These are phyloP conservation scores for Turdus rufiventris DNA, from an alignment of 2,113 vertebrate species.

Conservation along the genomic window DNA sequence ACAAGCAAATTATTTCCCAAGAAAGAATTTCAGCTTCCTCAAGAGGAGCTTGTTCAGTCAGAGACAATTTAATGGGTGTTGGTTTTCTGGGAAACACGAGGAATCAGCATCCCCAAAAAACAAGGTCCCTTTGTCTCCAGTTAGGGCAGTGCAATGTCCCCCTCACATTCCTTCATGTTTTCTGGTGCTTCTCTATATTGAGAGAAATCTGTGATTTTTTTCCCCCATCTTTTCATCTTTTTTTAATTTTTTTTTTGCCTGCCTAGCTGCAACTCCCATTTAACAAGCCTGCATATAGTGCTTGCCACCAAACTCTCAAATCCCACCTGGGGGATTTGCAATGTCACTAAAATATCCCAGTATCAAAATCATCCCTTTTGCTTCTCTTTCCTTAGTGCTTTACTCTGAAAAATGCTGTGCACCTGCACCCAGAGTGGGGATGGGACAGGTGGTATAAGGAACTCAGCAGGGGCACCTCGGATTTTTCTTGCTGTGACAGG, in stretches of 20 bases:
- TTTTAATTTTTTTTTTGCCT: not conserved
- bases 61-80: not conserved
- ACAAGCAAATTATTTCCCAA: not conserved
- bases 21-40: not conserved
- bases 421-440: not conserved
- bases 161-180: not conserved
- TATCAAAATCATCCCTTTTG: not conserved
- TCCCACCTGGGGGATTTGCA: not conserved
- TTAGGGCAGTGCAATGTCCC: not conserved
- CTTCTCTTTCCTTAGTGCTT: fast-evolving
- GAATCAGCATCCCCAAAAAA: not conserved
- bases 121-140: not conserved
- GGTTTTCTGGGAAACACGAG: not conserved
- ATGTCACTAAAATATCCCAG: not conserved
- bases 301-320: not conserved
- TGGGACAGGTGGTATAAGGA: not conserved
- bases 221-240: not conserved
- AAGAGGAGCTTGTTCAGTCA: not conserved
- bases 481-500: not conserved
- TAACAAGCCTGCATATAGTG: fast-evolving
- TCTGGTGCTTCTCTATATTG: not conserved
- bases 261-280: not conserved
- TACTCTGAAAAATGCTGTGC: not conserved
- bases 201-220: not conserved
- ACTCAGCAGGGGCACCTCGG: not conserved